Percentiles rank a stretch among this genome's conserved stretches.
These are phyloP conservation scores for Seira ritae DNA, from an alignment of 2,888 invertebrate genomes.

Conservation along the genomic window DNA sequence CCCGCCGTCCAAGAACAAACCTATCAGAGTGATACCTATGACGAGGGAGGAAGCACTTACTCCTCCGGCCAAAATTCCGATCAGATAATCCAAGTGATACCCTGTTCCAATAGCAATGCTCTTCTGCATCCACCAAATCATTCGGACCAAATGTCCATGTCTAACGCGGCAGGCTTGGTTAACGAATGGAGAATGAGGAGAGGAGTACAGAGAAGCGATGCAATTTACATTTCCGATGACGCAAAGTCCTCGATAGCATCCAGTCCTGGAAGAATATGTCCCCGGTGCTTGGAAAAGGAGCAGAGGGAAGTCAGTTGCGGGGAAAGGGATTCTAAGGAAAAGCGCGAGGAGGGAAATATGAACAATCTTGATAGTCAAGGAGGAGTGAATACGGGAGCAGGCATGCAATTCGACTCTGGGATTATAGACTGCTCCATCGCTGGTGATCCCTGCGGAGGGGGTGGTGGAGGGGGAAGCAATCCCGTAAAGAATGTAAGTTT, in stretches of 20 bases:
- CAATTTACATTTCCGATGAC: constrained; percentile 71
- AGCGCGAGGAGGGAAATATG: background rate
- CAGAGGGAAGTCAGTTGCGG: constrained; percentile 22
- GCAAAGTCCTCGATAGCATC: constrained; percentile 68
- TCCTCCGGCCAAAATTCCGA: constrained; percentile 67
- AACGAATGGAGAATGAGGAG: constrained; percentile 69
- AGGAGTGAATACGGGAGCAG: constrained; percentile 9
- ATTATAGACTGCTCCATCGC: constrained; percentile 51
- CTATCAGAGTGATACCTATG: constrained; percentile 66
- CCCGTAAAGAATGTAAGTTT: constrained; percentile 67
- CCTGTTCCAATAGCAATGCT: background rate
- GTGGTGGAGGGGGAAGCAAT: background rate
- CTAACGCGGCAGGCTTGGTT: constrained; percentile 41
- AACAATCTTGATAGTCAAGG: constrained; percentile 11
- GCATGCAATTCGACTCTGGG: constrained; percentile 65
- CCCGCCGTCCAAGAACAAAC: constrained; percentile 70
- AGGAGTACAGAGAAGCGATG: constrained; percentile 69
- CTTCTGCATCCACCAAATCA: background rate
- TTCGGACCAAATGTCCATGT: constrained; percentile 1
- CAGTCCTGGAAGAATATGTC: constrained; percentile 66
- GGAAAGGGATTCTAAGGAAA: constrained; percentile 22
- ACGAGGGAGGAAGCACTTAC: constrained; percentile 68
- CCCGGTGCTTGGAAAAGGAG: constrained; percentile 68
- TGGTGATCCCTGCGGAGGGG: constrained; percentile 27
- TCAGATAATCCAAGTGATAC: constrained; percentile 45